Base-by-base conservation (phyloP, 1,140 invertebrate species). In the Phymastichus coffea region DNA sequence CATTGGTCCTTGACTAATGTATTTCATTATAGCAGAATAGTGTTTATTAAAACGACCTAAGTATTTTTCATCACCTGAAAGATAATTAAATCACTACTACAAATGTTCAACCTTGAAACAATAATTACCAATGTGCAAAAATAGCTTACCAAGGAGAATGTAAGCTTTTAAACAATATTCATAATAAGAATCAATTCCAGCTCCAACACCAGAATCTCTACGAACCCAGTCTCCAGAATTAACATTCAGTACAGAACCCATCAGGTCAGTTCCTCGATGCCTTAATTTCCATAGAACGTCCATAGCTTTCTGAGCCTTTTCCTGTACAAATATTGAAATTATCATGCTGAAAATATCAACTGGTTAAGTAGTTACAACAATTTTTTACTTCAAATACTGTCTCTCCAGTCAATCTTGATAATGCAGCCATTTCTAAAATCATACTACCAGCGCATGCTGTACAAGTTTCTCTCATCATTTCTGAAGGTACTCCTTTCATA, bases 401-500 rank as follows among this genome's bases (percentile, higher is more conserved):
- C 74, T 97, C 92, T 20, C 94, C 95, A 3, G 94, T 95, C 15
- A 99, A 82, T 17, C 97, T 83, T 9, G 94, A 97, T 4, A 99
- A 81, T 10, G 96, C 93, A 14, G 95, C 96, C 86, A 99, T 95
- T 80, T 99, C 97, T 49, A 99, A 78, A 49, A 99, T 91, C 85
- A 99, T 97, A 2, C 95, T 98, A 6, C 97, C 97, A n/a, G 95
- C 96, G 81, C 97, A 99, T 0, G 96, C 95, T 0, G 95, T 98
- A 73, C 96, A 98, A 0, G 95, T 98, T 80, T 98, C 94, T 40
- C 88, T 80, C 0, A 89, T 88, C 56, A 88, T 84, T 70, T 89
- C 87, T 19, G 93, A 70, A 59, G 86, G 84, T 46, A 87, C 84
- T 58, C 84, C 87, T 78, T 90, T 90, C 76, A 98, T 87, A 20